Evolutionary conservation across 2,113 vertebrate species (phyloP), one percentile per base, ranked within the genome.

Genomic region (Asarcornis scutulata): DNA sequence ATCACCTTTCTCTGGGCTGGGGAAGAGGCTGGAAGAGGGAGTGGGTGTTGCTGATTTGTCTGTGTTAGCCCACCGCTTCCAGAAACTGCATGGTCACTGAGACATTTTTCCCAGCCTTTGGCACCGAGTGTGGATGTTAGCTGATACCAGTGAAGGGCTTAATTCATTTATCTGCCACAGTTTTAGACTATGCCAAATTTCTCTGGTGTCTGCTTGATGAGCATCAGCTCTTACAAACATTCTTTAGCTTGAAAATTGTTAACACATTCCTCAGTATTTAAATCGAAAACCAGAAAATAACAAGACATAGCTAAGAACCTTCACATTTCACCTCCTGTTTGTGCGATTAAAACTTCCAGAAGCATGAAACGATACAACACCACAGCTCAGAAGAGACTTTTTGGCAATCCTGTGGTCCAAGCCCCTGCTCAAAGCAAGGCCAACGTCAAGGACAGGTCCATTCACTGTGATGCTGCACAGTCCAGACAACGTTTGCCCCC

Each of bases 121-220:
- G 58, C 64, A 88, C 10, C 69, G 94, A 76, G 46, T 27, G 36
- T 73, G 83, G 32, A 84, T 48, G 62, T 79, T 85, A 92, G 63
- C 29, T 83, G 87, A 86, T 75, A 17, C 38, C 7, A 26, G 40
- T 31, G 25, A 91, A 86, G 56, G 66, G 48, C 34, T 83, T 90
- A 14, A 94, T 94, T 86, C 69, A 84, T 94, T 97, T 96, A 76
- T 83, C 83, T 88, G 53, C 80, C 7, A 8, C 13, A 50, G 44
- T 38, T 88, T 68, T 59, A 93, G 64, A 94, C 86, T n/a, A 91
- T 52, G 69, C 67, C 72, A 87, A 36, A 69, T 95, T 91, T 73
- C 58, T 81, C 52, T 73, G 73, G 38, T 81, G 55, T 67, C 71
- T 88, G 71, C 34, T 74, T 95, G 77, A 91, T 84, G 34, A 82